Base-by-base conservation (phyloP, 2,797 vertebrate genomes). In the Neosalanx taihuensis region DNA sequence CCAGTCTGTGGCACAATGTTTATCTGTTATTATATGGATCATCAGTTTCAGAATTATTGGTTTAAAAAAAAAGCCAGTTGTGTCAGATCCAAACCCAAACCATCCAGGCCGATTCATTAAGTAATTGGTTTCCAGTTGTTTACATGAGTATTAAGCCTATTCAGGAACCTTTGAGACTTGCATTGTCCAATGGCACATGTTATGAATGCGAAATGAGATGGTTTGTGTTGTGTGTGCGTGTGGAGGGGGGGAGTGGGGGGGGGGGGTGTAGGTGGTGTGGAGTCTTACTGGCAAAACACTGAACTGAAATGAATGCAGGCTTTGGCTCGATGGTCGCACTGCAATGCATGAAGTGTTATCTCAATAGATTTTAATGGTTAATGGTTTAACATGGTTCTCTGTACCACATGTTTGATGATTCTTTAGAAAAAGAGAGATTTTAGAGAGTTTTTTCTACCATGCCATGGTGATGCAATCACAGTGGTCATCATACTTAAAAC, bases 71-170 rank as follows among this genome's bases (percentile, higher is more conserved):
- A 17, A 4, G 51, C n/a, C 51, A 56, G 18, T 56, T 56, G 51
- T n/a, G 18, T 88, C 91, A 92, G 94, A 85, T 74, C 79, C 56
- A 94, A 93, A 91, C 91, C 92, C 2, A 93, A 94, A 92, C 93
- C 94, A 94, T 90, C 91, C 92, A 92, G 92, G 90, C 93, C 90
- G 92, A 94, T 94, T 95, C 93, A 94, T 95, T 94, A 94, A 95
- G 93, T 95, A 95, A 94, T 94, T 94, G 93, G 93, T 94, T 93
- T 93, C 91, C 93, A 93, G 93, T 94, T 95, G 94, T 95, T 95
- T 95, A 95, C 93, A 93, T 93, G 92, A 94, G 94, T 94, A 93
- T 94, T 94, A 95, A 93, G 92, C 94, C 93, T 93, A 93, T 95
- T 95, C 94, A 95, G 92, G 86, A 86, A 91, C 92, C 92, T 94